Evolutionary conservation across 2,888 invertebrate species (phyloP), one percentile per base, ranked within the genome.

Genomic region (Cartodere bifasciata): DNA sequence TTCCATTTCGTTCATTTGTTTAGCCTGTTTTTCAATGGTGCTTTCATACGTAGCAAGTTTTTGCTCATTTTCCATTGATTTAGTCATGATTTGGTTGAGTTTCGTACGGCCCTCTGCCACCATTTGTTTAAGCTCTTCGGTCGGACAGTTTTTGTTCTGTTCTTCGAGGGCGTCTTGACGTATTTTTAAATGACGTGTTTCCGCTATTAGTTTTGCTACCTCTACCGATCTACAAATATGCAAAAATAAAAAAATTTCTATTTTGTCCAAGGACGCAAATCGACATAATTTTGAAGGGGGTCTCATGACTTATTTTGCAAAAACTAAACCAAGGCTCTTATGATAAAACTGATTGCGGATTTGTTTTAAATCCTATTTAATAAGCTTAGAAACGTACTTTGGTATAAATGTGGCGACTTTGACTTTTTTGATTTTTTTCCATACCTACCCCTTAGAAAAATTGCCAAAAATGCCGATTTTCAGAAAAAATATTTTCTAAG

Each of bases 1-100:
- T 55, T 68, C 69, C 63, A 72, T 70, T 45, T 71, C 68, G 43
- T 64, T 65, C 51, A 74, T 64, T 35, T 70, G 65, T 32, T 68
- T 68, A 35, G 67, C 67, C 44, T 72, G 70, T 30, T 69, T 67
- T 29, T 72, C 70, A 6, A 74, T 50, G 36, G 70, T 67, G 31
- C 67, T 64, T 17, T 72, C 69, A 40, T 67, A 71, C 40, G 69
- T 65, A 4, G 62, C 51, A 32, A 75, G 47, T 35, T 51, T 54
- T 28, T 51, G 50, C 32, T 60, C 58, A 35, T 52, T 52, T 13
- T 58, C 56, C 31, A 55, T 35, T 3, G 45, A 44, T 32, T 46
- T 49, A 15, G 39, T 45, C 41, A 48, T 46, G 21, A 49, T 29
- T 28, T 48, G 45, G 17, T 40, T 38, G 20, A 57, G 36, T 37